Base-by-base conservation (phyloP, 2,888 invertebrate genomes). In the Enchytraeus crypticus region DNA sequence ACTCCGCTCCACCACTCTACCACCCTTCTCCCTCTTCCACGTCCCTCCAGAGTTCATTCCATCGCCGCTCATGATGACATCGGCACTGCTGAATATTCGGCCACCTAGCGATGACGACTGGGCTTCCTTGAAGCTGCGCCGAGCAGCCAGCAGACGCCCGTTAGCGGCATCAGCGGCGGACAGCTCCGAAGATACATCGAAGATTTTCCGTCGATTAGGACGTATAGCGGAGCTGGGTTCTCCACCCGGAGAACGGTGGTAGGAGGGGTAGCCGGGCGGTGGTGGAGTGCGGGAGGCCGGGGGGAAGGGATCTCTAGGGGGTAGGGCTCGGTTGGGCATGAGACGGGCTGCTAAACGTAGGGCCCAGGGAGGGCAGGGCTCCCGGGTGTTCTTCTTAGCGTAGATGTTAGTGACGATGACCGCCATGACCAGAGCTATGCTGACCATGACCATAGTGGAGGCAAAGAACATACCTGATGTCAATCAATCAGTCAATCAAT, bases 391-490 rank as follows among this genome's bases (percentile, higher is more conserved):
- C 57, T 66, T 63, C 64, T 68, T 67, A 49, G 67, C 65, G 64
- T 70, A 69, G 53, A 70, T 63, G 54, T 70, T 68, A 5, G 70
- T 70, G 8, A 65, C 64, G 23, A 66, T 66, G 57, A 69, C 70
- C 1, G 66, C 65, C 70, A 70, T 70, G 27, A 70, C 66, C 46
- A 70, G 63, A 18, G 70, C 69, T 46, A 70, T 64, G 32, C 65
- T 69, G 49, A 70, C 69, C 69, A 70, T 70, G 33, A 69, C 61
- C 70, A 70, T 70, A 29, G 69, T 70, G 29, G 64, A 64, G 4
- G 66, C 69, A 47, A 70, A 68, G 61, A 68, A 68, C 70, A 70
- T 70, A n/a, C 69, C 70, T 69, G 63, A 11, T 3, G 23, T n/a
- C n/a, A n/a, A n/a, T n/a, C n/a, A n/a, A n/a, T n/a, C n/a, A n/a